Base-by-base conservation (phyloP, 2,888 invertebrate species). In the Pollenia griseotomentosa region DNA sequence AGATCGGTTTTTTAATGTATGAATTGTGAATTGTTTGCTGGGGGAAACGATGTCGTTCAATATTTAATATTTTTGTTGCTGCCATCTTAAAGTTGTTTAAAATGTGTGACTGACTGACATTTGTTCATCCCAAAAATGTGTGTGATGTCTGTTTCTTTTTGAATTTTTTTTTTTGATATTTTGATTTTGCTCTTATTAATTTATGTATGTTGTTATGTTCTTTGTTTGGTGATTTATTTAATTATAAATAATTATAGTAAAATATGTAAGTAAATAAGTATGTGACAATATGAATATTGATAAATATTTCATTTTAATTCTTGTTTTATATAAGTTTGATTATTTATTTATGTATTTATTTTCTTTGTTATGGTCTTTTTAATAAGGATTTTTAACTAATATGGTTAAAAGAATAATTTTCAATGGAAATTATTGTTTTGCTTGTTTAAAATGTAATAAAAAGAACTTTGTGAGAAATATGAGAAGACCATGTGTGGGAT, bases 91-190 rank as follows among this genome's bases (percentile, higher is more conserved):
- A 53, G 68, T 74, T 86, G 48, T 61, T 83, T 59, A 68, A 81
- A 84, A 87, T 84, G 87, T 87, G 87, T 82, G 84, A 87, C 84
- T 82, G 87, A 75, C 87, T 87, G 87, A 87, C 84, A 87, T 87
- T 87, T 87, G 78, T 84, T 78, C 81, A 78, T 81, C 81, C 77
- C 78, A 84, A 81, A 81, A 83, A 83, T 77, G 83, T 83, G 33
- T 73, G 11, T 53, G 61, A 59, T 81, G 44, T 23, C 19, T 51
- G 19, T 75, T 61, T 16, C 2, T 42, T 19, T 48, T 73, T 14
- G 23, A 23, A 23, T 2, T 2, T 79, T 73, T 80, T n/a, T n/a
- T n/a, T 55, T 55, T 33, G 33, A 33, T 33, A 16, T 63, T 77
- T 80, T 63, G 44, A 77, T 77, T 33, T 33, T 33, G 33, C 33